phyloP scores from a whole-genome alignment of 2,113 vertebrate genomes.

The Athene noctua region DNA sequence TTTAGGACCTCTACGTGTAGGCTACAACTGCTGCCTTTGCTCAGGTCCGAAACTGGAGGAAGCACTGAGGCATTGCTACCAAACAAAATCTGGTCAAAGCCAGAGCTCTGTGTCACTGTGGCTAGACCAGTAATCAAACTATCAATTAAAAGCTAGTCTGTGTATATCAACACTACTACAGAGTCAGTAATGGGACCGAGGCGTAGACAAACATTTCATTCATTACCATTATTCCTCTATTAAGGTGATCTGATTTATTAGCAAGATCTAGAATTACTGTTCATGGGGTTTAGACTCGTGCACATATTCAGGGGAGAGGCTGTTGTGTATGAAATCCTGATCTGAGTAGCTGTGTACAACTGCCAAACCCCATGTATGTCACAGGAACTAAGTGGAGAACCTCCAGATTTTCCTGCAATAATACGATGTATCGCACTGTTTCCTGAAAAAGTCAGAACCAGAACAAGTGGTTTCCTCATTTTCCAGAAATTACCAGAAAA shows the following conservation, averaged over 20 bases:
- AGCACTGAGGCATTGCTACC: background rate
- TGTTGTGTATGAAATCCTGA: background rate
- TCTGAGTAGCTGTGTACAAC: background rate
- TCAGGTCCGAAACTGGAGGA: background rate
- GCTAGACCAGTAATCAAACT: background rate
- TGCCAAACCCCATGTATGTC: background rate
- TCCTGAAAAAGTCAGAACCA: background rate
- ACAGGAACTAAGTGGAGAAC: background rate
- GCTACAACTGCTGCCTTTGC: background rate
- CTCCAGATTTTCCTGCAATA: background rate
- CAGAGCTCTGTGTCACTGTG: background rate
- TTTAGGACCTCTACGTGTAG: background rate
- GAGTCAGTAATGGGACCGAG: background rate
- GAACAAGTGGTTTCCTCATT: background rate
- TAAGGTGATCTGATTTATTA: background rate
- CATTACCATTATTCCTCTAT: background rate
- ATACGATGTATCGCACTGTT: background rate
- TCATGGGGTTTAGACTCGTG: background rate
- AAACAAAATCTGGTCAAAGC: background rate
- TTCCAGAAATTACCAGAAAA: constrained; percentile 9
- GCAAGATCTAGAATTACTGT: background rate
- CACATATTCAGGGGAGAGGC: background rate
- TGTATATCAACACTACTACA: background rate
- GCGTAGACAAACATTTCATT: background rate
- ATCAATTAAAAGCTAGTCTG: background rate